These are phyloP conservation scores for Euthynnus affinis DNA, from an alignment of 2,797 vertebrate genomes.

Conservation along the genomic window DNA sequence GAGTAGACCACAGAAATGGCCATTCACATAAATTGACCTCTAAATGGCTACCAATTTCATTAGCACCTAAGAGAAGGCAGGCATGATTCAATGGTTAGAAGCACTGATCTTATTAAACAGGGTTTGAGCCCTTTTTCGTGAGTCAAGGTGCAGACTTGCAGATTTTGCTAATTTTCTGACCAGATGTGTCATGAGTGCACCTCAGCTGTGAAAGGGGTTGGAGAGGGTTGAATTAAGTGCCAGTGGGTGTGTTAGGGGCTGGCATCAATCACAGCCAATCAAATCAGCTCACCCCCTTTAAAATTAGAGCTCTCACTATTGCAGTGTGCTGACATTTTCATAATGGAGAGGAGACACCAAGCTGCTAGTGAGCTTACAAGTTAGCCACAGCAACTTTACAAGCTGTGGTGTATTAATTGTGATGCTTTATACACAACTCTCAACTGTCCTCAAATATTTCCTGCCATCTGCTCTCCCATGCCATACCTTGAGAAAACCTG, in stretches of 20 bases:
- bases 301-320: slow-evolving; percentile 29
- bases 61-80: slow-evolving; percentile 71
- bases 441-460: slow-evolving; percentile 30
- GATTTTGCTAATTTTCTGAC: slow-evolving; percentile 39
- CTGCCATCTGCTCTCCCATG: slow-evolving; percentile 28
- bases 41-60: slow-evolving; percentile 79
- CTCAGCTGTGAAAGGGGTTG: slow-evolving; percentile 12
- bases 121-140: slow-evolving; percentile 31
- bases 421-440: neutral
- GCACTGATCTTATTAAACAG: slow-evolving; percentile 76
- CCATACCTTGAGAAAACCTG: slow-evolving; percentile 9
- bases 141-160: slow-evolving; percentile 46
- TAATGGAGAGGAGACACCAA: slow-evolving; percentile 29
- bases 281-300: slow-evolving; percentile 47
- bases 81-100: slow-evolving; percentile 72
- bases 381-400: neutral
- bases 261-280: slow-evolving; percentile 52
- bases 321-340: slow-evolving; percentile 56
- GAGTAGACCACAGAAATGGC: slow-evolving; percentile 56
- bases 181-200: slow-evolving; percentile 38
- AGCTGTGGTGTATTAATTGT: neutral
- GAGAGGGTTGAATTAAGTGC: slow-evolving; percentile 41
- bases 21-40: slow-evolving; percentile 67
- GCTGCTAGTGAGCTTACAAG: slow-evolving; percentile 11
- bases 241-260: slow-evolving; percentile 29